Evolutionary conservation across 2,113 vertebrate species (phyloP), one percentile per base, ranked within the genome.

Genomic region (Illadopsis cleaveri): DNA sequence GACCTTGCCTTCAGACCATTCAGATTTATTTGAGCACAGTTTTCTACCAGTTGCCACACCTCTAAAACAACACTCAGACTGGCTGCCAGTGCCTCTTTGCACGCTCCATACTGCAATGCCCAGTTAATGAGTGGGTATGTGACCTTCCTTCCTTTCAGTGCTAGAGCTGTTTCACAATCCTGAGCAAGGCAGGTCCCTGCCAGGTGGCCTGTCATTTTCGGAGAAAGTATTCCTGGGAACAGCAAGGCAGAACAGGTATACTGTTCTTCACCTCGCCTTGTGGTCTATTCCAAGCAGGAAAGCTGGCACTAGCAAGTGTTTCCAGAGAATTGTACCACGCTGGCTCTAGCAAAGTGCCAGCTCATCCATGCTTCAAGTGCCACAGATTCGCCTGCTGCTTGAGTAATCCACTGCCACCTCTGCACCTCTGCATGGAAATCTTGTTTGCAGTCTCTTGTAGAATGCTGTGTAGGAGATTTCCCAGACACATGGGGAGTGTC

Each of bases 161-260:
- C 64, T 56, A 42, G 37, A 81, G 60, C n/a, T 54, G 42, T 97
- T 96, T 97, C 93, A 76, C 90, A 91, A 95, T 50, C 57, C 30
- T n/a, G 64, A 92, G 75, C 70, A 51, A 45, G 17, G 27, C 47
- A 64, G 20, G 38, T 91, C 65, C 56, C 40, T 96, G 73, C 56
- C 73, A 81, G 60, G 48, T 47, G 75, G 47, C 53, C 25, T 91
- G 88, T 71, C 53, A 1, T 58, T 93, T 94, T 77, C 71, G 56
- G 76, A 95, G 97, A 97, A 97, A 97, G 90, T 93, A 61, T 77
- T 96, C 79, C 56, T 50, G 31, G 70, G 79, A 95, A 91, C 22
- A 91, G 64, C 6, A 4, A 93, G 72, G 80, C 56, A 93, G 71
- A 94, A 68, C 37, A 79, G 60, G 47, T 70, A 84, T 33, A 44